Base-by-base conservation (phyloP, 2,113 vertebrate genomes). In the Prunella himalayana region DNA sequence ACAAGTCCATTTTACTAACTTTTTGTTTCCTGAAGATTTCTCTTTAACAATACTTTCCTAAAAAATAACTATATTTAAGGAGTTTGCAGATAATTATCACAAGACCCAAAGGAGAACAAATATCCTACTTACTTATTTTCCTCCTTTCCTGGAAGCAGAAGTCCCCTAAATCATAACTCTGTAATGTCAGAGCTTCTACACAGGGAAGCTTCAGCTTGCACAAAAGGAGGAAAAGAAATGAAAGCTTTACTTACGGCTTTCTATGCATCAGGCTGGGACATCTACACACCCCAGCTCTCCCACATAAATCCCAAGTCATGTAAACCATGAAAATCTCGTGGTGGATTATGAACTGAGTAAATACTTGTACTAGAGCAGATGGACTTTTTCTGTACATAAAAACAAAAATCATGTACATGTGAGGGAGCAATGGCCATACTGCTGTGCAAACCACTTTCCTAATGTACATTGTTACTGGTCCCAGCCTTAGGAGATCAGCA, bases 281-380 rank as follows among this genome's bases (percentile, higher is more conserved):
- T 9, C 41, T 33, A 66, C 9, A 7, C n/a, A 41, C 5, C 7
- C 15, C 0, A 3, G 24, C 44, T 63, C 27, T 65, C 28, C 10
- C 37, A 77, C 10, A 7, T 13, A 60, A 71, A 21, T 72, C 57
- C 41, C 28, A 88, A 45, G 9, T 69, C 45, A 76, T 1, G 4
- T 19, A 68, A 87, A 86, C 41, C 49, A 69, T 1, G 0, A 72
- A 90, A 77, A 65, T 53, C 41, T 71, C 73, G 20, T 54, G 17
- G 24, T 45, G 53, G 28, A 60, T 80, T 61, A 51, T 12, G 37
- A 91, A 70, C 35, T 22, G 56, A 75, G 61, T 33, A 66, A 82
- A 76, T 49, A 33, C 15, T 60, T 76, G 17, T 23, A n/a, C 15
- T 56, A 53, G 6, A 53, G 31, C 41, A 95, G 70, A 60, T 21